Evolutionary conservation across 1,140 invertebrate genomes (phyloP).

Genomic region (Aphelinus certus): DNA sequence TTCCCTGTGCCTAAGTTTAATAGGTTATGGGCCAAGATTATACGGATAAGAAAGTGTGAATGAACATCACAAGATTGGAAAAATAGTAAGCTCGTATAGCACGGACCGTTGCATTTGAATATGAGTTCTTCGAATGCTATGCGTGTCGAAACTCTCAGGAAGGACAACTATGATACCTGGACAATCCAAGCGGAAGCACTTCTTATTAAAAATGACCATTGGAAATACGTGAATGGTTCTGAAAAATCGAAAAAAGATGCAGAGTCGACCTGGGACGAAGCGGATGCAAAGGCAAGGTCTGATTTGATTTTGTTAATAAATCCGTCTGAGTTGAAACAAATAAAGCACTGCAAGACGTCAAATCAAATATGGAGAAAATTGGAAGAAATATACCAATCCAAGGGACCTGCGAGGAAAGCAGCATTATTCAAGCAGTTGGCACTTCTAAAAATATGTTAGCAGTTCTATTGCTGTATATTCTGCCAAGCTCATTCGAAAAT

Average conservation of each 20-base stretch:
- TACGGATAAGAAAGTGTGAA: too few species aligned
- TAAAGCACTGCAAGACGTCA: neutral
- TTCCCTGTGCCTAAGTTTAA: too few species aligned
- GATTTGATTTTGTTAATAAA: neutral
- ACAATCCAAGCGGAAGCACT: neutral
- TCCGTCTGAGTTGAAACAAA: neutral
- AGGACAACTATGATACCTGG: conserved; percentile 4
- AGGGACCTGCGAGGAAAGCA: neutral
- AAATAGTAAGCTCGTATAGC: too few species aligned
- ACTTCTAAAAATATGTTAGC: neutral
- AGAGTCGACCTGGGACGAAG: neutral
- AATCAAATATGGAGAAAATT: neutral
- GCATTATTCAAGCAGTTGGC: neutral
- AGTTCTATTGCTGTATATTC: neutral
- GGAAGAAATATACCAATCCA: neutral
- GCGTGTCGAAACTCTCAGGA: neutral
- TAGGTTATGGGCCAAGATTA: too few species aligned
- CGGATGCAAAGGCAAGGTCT: neutral
- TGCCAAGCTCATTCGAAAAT: neutral
- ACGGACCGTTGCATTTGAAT: too few species aligned
- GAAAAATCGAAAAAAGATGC: neutral
- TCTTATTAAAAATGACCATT: neutral
- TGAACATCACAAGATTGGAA: too few species aligned
- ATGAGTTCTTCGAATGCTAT: too few species aligned
- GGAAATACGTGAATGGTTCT: neutral